Evolutionary conservation across 1,140 invertebrate species (phyloP).

Genomic region (Hylaeus anthracinus): DNA sequence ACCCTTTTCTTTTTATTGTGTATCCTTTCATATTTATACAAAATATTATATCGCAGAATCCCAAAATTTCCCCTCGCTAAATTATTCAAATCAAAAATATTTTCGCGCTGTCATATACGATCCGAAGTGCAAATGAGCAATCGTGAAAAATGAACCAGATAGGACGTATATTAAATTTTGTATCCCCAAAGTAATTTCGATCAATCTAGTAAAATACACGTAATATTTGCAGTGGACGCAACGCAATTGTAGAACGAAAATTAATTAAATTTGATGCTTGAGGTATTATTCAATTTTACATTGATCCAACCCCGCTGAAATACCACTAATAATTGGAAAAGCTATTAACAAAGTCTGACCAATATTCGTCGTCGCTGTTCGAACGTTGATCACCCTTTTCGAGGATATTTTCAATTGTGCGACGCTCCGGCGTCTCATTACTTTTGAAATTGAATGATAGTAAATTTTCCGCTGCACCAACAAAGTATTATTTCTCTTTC

Average conservation of each 20-base stretch:
- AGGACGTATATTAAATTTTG: too few relatives aligned
- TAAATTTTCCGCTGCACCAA: background rate
- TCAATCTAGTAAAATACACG: background rate
- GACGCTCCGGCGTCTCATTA: background rate
- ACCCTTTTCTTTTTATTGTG: background rate
- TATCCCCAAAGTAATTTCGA: too few relatives aligned
- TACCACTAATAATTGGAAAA: background rate
- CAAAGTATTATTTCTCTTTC: conserved; percentile 18
- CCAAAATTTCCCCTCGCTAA: too few relatives aligned
- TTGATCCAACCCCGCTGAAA: background rate
- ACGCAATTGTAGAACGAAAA: background rate
- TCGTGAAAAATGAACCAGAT: too few relatives aligned
- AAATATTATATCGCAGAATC: too few relatives aligned
- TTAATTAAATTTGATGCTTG: background rate
- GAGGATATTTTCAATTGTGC: conserved; percentile 3
- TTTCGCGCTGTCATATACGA: too few relatives aligned
- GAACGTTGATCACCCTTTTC: background rate
- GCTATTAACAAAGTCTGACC: background rate
- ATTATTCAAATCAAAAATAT: too few relatives aligned
- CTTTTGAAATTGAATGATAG: conserved; percentile 5
- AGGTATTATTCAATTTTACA: background rate
- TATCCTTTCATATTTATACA: background rate
- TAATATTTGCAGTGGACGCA: background rate
- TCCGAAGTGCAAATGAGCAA: too few relatives aligned
- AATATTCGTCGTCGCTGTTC: too few relatives aligned